Evolutionary conservation across 2,888 invertebrate species (phyloP), one percentile per base, ranked within the genome.

Genomic region (Eupeodes luniger): DNA sequence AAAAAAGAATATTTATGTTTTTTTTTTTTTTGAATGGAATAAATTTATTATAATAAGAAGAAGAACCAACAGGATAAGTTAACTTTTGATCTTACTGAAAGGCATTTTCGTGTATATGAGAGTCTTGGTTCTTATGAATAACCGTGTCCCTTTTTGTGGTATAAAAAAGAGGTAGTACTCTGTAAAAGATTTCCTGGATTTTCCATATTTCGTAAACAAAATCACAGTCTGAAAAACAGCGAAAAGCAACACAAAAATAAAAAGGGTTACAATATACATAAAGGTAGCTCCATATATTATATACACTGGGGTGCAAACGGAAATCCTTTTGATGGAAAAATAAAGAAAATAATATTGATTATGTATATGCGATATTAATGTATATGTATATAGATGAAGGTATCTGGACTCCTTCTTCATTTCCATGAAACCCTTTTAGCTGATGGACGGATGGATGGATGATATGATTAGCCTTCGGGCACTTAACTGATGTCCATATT

Each of bases 151-250:
- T 9, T 40, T 9, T 40, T 1, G 40, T 36, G 5, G 4, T 44
- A 44, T 4, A 34, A 34, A 12, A 49, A 7, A 6, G 27, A 72
- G 57, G 57, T 27, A 72, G 27, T 19, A 47, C 9, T 34, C 59
- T 76, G 53, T 14, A 84, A 84, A 79, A 84, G 84, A 87, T 87
- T 87, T 87, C 72, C 67, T 66, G 87, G 87, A 87, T 87, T 87
- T 87, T 72, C 72, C 72, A 47, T 66, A 53, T 66, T 80, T 61
- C 44, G 40, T 80, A 87, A 87, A 87, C 72, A 80, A 87, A 87
- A 87, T 87, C 87, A 84, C 69, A 79, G 11, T 57, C 61, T 64
- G 59, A 34, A 64, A 55, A 36, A n/a, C n/a, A 36, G 10, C 14
- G 11, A 64, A 55, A 16, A 69, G 57, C 40, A 40, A 27, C 27